Base-by-base conservation (phyloP, 2,888 invertebrate genomes). In the Eudemis profundana region DNA sequence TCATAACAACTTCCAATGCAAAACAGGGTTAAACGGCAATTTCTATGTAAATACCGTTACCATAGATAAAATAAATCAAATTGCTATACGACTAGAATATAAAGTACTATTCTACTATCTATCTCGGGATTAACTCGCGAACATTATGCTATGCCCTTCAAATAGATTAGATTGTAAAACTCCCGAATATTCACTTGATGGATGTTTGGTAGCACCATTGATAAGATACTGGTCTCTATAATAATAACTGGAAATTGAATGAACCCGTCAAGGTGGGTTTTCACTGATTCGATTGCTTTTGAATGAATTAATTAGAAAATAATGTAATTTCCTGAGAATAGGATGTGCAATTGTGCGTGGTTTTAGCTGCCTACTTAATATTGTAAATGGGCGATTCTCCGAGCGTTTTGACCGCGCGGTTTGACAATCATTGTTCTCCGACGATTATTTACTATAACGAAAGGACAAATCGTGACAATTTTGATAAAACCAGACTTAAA, bases 191-290 rank as follows among this genome's bases (percentile, higher is more conserved):
- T 33, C 50, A 42, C 51, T 54, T 54, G 54, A 62, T 56, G 54
- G 40, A 62, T 56, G 21, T 33, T 46, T 49, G 29, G 61, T 15
- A 12, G 21, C 27, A 47, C 40, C 38, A 23, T 40, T 66, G 65
- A 66, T 65, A 61, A 66, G 65, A 61, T 61, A 61, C 65, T 66
- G 53, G 61, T 56, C 17, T 44, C 42, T 56, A 17, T 42, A 29
- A 19, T 44, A 8, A 44, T 27, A 42, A 7, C 42, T 29, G 17
- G 27, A 19, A 15, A 19, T 14, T 12, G 14, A 50, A 49, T 63
- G 21, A n/a, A 14, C 23, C 3, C 1, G 44, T 59, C 59, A 59
- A 14, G 36, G 14, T 19, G 42, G 38, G n/a, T 23, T 49, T 8
- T 36, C 57, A 4, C 27, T 51, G 36, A 27, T 0, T 1, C 23